Evolutionary conservation across 2,113 vertebrate genomes (phyloP), one percentile per base, ranked within the genome.

Genomic region (Myrmecophaga tridactyla): DNA sequence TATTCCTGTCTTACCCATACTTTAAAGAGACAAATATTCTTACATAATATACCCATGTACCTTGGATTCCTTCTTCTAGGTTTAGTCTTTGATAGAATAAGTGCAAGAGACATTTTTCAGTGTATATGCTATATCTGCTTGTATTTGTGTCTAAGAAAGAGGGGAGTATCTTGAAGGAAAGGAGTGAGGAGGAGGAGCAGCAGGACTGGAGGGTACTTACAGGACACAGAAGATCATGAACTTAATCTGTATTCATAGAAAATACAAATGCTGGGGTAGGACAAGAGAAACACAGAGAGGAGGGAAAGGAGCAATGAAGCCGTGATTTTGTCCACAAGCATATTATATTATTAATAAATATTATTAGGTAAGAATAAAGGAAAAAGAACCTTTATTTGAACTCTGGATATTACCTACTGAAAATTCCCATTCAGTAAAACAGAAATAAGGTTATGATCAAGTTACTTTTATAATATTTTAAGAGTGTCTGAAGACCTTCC

Each of bases 241-340:
- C 4, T 34, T 34, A 34, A 60, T 5, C 3, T 69, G 8, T n/a
- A 15, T 21, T 27, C 18, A 51, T 36, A 15, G 1, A 48, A 20
- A 23, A 18, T 11, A 3, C 7, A 41, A 23, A 88, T 9, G 3
- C 7, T 36, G 4, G 23, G 3, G 11, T 62, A 3, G 0, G 4
- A 65, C 13, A 80, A 48, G 18, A 14, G 2, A 34, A 51, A 46
- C 1, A 51, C 53, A 86, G 39, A 10, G 23, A 29, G 21, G 7
- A 41, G 1, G 1, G 9, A 75, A 85, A 65, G 14, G 3, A 72
- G 91, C 60, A 88, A 46, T 34, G 8, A 80, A 53, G 29, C 1
- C 15, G 11, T 31, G 4, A 13, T 60, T 60, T 93, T 70, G 14
- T 72, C 12, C 25, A 72, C 4, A 88, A 84, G 20, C 21, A 72